Base-by-base conservation (phyloP, 1,140 invertebrate species). In the Adelges cooleyi region DNA sequence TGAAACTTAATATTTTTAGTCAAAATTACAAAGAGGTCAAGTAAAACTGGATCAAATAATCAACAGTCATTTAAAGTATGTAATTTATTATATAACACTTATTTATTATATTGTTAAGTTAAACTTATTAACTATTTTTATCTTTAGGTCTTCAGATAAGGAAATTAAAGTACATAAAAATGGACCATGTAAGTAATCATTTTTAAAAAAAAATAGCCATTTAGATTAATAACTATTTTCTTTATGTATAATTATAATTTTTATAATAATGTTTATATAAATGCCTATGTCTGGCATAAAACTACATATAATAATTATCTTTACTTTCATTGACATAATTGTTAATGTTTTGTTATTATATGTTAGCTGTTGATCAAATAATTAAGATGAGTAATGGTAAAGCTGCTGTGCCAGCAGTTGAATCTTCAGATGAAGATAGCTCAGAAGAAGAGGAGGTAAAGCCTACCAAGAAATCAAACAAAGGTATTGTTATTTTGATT, bases 11-110 rank as follows among this genome's bases (percentile, higher is more conserved):
- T n/a, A 33, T 29, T 62, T 62, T 22, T 22, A 62, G 56, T 13
- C 25, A 62, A 62, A 62, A 62, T 8, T 62, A 17, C 56, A 62
- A 3, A 62, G 56, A 44, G 56, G 56, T 1, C 56, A 62, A 62
- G 29, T 20, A 15, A 62, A 62, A 46, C 46, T 62, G 23, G 13
- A 40, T 11, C 56, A 62, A 36, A 1, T 62, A 22, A 46, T 62
- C 2, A 9, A 18, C 20, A 25, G 29, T 6, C 25, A 62, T 22
- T 48, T 62, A n/a, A 62, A 62, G 56, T 62, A 48, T 33, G 56
- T 62, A 22, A 18, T 17, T 2, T 5, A 4, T 13, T 8, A 17
- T n/a, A n/a, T n/a, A n/a, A n/a, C n/a, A n/a, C n/a, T n/a, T n/a
- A n/a, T n/a, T 44, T 27, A 2, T 23, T 4, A 59, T 42, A 18